phyloP scores from a whole-genome alignment of 2,797 vertebrate genomes.

The Tachyglossus aculeatus region DNA sequence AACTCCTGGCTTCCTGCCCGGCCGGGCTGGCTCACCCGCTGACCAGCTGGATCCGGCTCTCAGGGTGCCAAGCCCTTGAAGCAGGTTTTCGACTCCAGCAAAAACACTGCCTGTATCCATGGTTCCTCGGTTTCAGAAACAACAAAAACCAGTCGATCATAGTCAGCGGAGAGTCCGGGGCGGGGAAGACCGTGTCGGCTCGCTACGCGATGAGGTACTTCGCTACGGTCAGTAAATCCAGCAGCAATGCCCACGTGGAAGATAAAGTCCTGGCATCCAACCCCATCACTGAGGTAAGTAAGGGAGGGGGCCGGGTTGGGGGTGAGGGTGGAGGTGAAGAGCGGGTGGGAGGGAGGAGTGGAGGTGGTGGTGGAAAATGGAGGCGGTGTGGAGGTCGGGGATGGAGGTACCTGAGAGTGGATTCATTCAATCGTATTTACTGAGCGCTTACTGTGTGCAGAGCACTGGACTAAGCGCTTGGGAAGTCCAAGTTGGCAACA shows the following conservation, averaged over 20 bases:
- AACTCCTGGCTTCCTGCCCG: too few relatives aligned
- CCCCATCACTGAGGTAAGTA: conserved; percentile 91
- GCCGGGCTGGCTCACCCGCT: too few relatives aligned
- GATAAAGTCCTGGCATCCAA: conserved; percentile 97
- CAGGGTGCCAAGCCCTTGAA: too few relatives aligned
- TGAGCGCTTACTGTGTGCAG: too few relatives aligned
- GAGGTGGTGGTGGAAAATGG: neutral
- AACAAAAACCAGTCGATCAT: conserved; percentile 96
- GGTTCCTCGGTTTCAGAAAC: conserved; percentile 78
- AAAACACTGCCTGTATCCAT: neutral
- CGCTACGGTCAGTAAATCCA: conserved; percentile 93
- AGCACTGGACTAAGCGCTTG: too few relatives aligned
- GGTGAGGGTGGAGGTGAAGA: neutral
- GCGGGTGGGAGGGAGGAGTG: neutral
- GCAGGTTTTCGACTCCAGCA: too few relatives aligned
- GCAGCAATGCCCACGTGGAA: conserved; percentile 87
- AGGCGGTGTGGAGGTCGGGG: too few relatives aligned
- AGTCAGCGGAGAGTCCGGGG: conserved; percentile 96
- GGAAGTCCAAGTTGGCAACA: too few relatives aligned
- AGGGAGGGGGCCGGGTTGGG: too few relatives aligned
- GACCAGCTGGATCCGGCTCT: too few relatives aligned
- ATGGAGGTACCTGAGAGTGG: too few relatives aligned
- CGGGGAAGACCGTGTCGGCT: conserved; percentile 96
- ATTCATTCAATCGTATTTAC: too few relatives aligned
- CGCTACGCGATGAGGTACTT: conserved; percentile 97